Evolutionary conservation across 2,113 vertebrate species (phyloP).

Genomic region (Phyllostomus discolor): DNA sequence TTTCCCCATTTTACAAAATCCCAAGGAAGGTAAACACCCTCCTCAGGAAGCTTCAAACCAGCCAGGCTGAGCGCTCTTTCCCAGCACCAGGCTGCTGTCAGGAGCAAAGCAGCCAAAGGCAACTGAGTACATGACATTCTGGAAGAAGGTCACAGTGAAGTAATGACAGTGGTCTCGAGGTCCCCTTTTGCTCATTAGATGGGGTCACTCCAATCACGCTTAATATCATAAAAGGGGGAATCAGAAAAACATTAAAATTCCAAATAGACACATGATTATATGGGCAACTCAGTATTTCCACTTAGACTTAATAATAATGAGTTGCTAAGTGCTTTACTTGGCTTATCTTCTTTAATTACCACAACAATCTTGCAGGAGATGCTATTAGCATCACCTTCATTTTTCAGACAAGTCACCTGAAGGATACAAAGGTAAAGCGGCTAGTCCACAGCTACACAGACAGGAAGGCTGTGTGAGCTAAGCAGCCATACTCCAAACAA

Average conservation of each 20-base stretch:
- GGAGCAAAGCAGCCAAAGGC: neutral
- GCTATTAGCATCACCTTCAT: neutral
- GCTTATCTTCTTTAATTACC: neutral
- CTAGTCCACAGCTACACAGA: neutral
- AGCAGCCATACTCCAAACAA: neutral
- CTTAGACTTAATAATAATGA: neutral
- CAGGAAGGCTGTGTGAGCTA: neutral
- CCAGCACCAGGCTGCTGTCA: neutral
- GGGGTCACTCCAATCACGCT: neutral
- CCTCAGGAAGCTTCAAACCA: neutral
- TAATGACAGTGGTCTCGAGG: neutral
- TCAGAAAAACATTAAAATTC: neutral
- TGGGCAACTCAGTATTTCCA: neutral
- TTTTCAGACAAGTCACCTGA: neutral
- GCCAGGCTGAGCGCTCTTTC: neutral
- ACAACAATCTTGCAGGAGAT: neutral
- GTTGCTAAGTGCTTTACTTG: neutral
- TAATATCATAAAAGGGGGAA: neutral
- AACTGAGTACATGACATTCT: neutral
- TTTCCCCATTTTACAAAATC: neutral
- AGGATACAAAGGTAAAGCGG: neutral
- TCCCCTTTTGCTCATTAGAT: neutral
- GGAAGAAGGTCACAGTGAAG: neutral
- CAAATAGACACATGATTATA: neutral
- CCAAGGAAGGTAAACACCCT: neutral